Base-by-base conservation (phyloP, 1,140 invertebrate genomes). In the Drusus annulatus region DNA sequence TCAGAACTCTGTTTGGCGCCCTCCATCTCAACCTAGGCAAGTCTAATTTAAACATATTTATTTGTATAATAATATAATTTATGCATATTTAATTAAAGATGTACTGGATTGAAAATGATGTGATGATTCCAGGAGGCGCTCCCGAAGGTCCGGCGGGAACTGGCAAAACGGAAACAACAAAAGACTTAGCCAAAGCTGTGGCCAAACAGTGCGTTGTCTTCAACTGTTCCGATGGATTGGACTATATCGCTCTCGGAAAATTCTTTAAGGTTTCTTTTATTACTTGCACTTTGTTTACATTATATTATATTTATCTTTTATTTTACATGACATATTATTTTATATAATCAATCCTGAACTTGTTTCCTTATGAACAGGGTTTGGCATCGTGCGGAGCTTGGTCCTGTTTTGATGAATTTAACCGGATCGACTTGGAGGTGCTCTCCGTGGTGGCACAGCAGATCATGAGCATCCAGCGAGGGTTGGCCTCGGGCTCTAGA, bases 321-420 rank as follows among this genome's bases (percentile, higher is more conserved):
- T 5, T 2, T 28, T 5, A 2, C 5, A 2, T 28, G 2, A 28
- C 5, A 2, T 28, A 2, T 28, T 28, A 28, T 28, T 45, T 45
- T 45, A 13, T 13, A 45, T 0, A 13, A 45, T 13, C 10, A 45
- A 45, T 45, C 10, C 36, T 45, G 36, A 45, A 45, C 13, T 45
- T 45, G 0, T 45, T 45, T 45, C 10, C 36, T 45, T 13, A 45
- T 45, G 36, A 45, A 71, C 52, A 91, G 94, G 98, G 98, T 79
- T 88, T 99, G 54, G 96, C 97, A 3, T 96, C 97, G 0, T 97
- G 96, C 85, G 98, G 98, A 8, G 97, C 98, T 0, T 99, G 97
- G 97, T 96, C 97, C 0, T 99, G 98, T 87, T 98, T 99, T 86
- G 98, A 99, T 86, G 98, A 99, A 88, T 99, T 99, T 87, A 95